Percentiles rank a stretch among this genome's conserved stretches.
Conservation (phyloP, 2,797 vertebrate genomes). For the Botia kubotai region DNA sequence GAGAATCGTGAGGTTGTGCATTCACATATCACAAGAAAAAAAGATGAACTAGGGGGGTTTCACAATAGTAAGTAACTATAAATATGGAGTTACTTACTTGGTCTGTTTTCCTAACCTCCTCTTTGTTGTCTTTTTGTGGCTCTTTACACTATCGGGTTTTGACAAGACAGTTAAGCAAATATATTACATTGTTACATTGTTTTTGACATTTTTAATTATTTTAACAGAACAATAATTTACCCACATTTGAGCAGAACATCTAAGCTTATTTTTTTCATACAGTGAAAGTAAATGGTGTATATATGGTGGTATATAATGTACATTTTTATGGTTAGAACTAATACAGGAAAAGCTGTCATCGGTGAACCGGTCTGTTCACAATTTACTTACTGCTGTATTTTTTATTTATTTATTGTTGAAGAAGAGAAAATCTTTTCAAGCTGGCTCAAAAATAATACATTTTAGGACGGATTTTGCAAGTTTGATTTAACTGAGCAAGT, state of each 20-base stretch:
- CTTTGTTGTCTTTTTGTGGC: not conserved
- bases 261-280: not conserved
- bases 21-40: not conserved
- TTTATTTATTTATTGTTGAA: not conserved
- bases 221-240: too few species aligned
- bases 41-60: not conserved
- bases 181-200: not conserved
- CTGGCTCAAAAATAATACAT: not conserved
- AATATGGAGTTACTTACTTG: not conserved
- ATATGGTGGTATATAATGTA: not conserved
- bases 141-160: not conserved
- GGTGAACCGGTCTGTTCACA: not conserved
- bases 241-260: too few species aligned
- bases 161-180: not conserved
- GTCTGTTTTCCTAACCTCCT: slow-evolving; percentile 23
- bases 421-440: not conserved
- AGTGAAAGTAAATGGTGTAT: not conserved
- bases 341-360: not conserved
- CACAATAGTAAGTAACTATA: too few species aligned
- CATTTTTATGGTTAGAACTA: not conserved
- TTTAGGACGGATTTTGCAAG: not conserved
- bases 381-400: not conserved
- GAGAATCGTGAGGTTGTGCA: not conserved
- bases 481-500: not conserved
- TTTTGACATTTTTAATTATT: not conserved